Evolutionary conservation across 2,888 invertebrate genomes (phyloP), one percentile per base, ranked within the genome.

Genomic region (Diogma glabrata): DNA sequence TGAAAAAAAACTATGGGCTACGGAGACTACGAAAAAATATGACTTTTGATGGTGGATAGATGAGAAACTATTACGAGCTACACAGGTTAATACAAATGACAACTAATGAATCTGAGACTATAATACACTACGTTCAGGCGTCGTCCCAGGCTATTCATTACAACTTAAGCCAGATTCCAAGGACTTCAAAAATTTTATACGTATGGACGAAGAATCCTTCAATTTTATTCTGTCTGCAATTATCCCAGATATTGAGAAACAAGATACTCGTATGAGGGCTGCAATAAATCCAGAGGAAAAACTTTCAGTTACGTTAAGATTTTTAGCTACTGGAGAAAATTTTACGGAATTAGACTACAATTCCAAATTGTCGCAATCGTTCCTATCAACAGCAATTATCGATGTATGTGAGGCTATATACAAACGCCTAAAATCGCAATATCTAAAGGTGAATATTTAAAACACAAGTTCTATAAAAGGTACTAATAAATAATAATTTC

Each of bases 401-500:
- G 28, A 28, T 28, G 28, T 28, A 3, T 28, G 28, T 3, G 3
- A 28, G 3, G 28, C 28, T 28, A 28, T 28, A 28, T 28, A 28
- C n/a, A 3, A 28, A 28, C 28, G 38, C 19, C 19, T 38, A 38
- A 38, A 38, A 38, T 9, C 17, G 8, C 38, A 38, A 38, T 2
- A 14, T 33, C 16, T 10, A 33, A 33, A 10, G 6, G 33, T 28
- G 28, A 16, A 38, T 17, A 14, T 17, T 38, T 16, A 38, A 28
- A 38, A 38, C 12, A 3, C 17, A 3, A 28, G 28, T 28, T 28
- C 28, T 28, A 28, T 28, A 28, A 2, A 28, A 33, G 12, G 33
- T 33, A 28, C 19, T 38, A 28, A 28, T 28, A 38, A 38, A 38
- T 38, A 38, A 38, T 38, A 38, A 19, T 38, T 38, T 28, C 4